A percentile compares a stretch with the other conserved stretches of the same genome.
Evolutionary conservation across 1,140 invertebrate genomes (phyloP).

Genomic region (Cherax quadricarinatus): DNA sequence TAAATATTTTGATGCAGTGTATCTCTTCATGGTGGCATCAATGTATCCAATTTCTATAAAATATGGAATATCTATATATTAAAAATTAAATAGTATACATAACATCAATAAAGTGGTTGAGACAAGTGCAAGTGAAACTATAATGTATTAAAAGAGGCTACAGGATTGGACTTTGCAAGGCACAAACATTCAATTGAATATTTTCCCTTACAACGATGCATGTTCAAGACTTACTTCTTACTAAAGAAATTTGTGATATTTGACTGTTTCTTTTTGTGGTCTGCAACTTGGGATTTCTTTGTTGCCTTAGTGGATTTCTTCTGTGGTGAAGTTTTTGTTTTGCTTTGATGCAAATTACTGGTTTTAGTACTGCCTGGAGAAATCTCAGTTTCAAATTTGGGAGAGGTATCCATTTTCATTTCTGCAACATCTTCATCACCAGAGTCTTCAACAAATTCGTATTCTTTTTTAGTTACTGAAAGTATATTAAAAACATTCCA

Average conservation of each 20-base stretch:
- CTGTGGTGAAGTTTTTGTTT: background rate
- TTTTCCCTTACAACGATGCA: background rate
- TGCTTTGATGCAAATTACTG: background rate
- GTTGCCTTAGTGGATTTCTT: background rate
- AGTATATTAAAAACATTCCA: background rate
- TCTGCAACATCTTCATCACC: background rate
- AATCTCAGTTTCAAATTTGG: background rate
- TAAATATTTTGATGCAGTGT: too few relatives aligned
- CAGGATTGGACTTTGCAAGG: too few relatives aligned
- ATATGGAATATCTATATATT: too few relatives aligned
- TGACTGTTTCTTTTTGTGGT: background rate
- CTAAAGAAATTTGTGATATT: background rate
- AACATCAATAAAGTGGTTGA: too few relatives aligned
- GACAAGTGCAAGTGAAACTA: too few relatives aligned
- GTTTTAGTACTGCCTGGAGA: background rate
- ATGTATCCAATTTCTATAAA: too few relatives aligned
- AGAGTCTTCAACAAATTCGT: background rate
- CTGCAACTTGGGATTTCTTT: background rate
- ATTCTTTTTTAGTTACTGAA: background rate
- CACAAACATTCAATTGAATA: too few relatives aligned
- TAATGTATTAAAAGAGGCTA: too few relatives aligned
- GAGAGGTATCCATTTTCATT: background rate
- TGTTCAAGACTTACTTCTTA: background rate
- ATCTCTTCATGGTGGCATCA: too few relatives aligned
- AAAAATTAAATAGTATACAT: too few relatives aligned